A percentile compares a stretch with the other conserved stretches of the same genome.
Conservation (phyloP, 2,888 invertebrate genomes). For the Apamea monoglypha region DNA sequence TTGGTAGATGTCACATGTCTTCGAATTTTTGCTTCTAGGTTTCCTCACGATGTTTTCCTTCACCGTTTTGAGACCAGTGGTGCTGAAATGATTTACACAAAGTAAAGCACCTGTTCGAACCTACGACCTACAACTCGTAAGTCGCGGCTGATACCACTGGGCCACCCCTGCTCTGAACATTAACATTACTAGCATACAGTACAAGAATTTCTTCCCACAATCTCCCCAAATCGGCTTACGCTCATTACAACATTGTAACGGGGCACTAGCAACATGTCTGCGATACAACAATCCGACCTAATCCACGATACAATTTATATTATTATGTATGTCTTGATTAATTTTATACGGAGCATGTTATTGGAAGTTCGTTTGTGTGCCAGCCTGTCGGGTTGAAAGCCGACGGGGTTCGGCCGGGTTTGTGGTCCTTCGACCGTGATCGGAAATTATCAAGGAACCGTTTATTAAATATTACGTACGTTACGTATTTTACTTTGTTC, state of each 20-base stretch:
- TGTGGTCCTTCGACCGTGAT: not conserved
- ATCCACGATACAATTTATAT: constrained; percentile 46
- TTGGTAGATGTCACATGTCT: too few species aligned
- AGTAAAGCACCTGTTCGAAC: too few species aligned
- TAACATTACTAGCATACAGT: constrained; percentile 5
- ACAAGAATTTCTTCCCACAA: constrained; percentile 24
- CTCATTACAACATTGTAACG: constrained; percentile 49
- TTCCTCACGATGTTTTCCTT: too few species aligned
- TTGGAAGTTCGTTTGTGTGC: constrained; percentile 26
- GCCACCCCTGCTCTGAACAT: too few species aligned
- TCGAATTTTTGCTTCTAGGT: too few species aligned
- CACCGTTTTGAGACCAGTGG: too few species aligned
- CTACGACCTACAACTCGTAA: too few species aligned
- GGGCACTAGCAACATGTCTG: constrained; percentile 40
- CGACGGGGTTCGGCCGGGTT: not conserved
- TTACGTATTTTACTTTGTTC: not conserved
- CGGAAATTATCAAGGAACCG: not conserved
- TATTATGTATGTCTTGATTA: constrained; percentile 37
- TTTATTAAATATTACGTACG: not conserved
- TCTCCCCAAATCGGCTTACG: constrained; percentile 45
- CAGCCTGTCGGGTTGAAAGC: not conserved
- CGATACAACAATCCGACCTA: constrained; percentile 29
- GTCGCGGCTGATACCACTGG: too few species aligned
- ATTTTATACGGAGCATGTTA: constrained; percentile 23
- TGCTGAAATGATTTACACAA: too few species aligned